phyloP scores from a whole-genome alignment of 2,797 vertebrate species.

The Ctenopoma multispine region DNA sequence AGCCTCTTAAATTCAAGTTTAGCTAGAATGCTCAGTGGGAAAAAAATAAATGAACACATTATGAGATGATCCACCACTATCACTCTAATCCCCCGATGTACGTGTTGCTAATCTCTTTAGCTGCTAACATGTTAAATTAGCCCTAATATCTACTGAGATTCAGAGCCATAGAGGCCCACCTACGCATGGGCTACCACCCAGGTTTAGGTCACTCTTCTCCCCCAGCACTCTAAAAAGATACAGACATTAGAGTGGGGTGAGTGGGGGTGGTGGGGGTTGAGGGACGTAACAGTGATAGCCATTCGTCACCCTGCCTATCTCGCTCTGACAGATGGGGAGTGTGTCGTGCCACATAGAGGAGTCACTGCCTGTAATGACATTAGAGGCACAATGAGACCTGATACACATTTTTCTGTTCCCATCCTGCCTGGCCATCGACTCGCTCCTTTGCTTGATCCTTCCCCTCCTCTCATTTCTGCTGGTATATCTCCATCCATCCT shows the following conservation, averaged over 20 bases:
- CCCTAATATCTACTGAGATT: constrained; percentile 79
- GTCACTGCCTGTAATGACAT: constrained; percentile 85
- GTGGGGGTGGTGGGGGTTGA: constrained; percentile 58
- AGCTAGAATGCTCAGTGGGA: constrained; percentile 53
- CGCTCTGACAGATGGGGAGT: constrained; percentile 80
- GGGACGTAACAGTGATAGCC: constrained; percentile 74
- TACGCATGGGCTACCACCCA: constrained; percentile 77
- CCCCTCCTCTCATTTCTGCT: constrained; percentile 60
- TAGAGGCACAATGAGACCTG: constrained; percentile 83
- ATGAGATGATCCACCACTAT: constrained; percentile 78
- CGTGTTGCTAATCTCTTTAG: constrained; percentile 83
- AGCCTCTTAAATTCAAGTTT: constrained; percentile 71
- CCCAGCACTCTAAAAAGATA: constrained; percentile 55
- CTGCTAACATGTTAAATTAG: constrained; percentile 84
- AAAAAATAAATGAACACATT: constrained; percentile 73
- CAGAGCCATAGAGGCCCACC: constrained; percentile 72
- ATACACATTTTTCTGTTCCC: constrained; percentile 72
- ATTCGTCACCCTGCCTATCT: constrained; percentile 84
- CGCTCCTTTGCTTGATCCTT: constrained; percentile 62
- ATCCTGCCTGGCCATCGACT: constrained; percentile 71
- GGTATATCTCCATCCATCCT: constrained; percentile 60
- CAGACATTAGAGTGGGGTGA: constrained; percentile 59
- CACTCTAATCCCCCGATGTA: constrained; percentile 82
- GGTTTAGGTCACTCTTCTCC: constrained; percentile 80
- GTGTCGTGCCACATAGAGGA: constrained; percentile 77